phyloP scores from a whole-genome alignment of 1,140 invertebrate species.

The Lepidurus couesii region DNA sequence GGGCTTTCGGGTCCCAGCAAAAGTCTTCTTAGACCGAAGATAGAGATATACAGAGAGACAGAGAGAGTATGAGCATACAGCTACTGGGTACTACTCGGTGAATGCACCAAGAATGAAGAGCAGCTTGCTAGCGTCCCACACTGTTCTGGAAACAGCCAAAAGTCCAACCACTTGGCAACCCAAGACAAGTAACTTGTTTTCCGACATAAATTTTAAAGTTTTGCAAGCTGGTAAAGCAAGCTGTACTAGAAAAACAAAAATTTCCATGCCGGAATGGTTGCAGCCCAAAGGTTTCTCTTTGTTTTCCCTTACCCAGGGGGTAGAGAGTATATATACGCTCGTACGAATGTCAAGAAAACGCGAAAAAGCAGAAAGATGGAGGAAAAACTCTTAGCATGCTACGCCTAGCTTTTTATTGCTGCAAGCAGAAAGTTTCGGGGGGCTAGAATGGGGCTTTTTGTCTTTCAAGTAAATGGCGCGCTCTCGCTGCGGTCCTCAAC shows the following conservation, averaged over 20 bases:
- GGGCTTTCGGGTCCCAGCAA: neutral
- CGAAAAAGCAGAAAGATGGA: neutral
- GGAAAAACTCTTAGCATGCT: slow-evolving; percentile 3
- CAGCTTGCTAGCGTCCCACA: too few relatives aligned
- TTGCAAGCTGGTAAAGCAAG: neutral
- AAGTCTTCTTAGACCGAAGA: too few relatives aligned
- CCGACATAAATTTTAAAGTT: neutral
- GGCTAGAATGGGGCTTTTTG: neutral
- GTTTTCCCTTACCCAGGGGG: neutral
- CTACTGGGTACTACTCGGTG: too few relatives aligned
- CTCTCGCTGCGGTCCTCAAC: slow-evolving; percentile 2
- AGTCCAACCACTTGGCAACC: neutral
- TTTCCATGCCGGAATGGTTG: neutral
- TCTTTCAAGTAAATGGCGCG: slow-evolving; percentile 1
- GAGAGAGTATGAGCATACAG: too few relatives aligned
- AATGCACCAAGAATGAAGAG: too few relatives aligned
- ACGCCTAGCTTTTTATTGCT: neutral
- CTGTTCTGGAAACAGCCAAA: neutral
- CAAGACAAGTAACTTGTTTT: neutral
- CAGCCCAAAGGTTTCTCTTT: neutral
- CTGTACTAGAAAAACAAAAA: neutral
- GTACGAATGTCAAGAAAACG: slow-evolving; percentile 6
- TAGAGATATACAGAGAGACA: too few relatives aligned
- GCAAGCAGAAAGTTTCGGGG: neutral
- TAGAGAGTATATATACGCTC: neutral